Evolutionary conservation across 1,140 invertebrate genomes (phyloP).

Genomic region (Melitaea cinxia): DNA sequence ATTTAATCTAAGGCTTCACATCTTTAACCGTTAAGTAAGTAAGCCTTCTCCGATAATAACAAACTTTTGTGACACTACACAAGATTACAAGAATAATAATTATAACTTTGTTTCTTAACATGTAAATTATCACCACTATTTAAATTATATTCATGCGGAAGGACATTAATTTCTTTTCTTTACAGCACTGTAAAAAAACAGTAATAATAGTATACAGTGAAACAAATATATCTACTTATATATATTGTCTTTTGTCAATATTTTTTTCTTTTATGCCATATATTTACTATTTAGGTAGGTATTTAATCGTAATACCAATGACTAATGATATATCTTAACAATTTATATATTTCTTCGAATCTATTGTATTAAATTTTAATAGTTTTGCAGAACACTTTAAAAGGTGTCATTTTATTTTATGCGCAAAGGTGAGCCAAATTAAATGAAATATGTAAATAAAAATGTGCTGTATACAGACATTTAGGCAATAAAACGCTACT

Average conservation of each 20-base stretch:
- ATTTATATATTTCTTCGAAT: not conserved
- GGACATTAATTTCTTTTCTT: too few species aligned
- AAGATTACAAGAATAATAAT: too few species aligned
- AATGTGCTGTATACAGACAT: not conserved
- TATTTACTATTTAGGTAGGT: not conserved
- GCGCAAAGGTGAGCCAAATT: not conserved
- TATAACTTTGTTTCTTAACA: too few species aligned
- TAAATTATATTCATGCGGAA: too few species aligned
- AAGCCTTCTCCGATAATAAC: too few species aligned
- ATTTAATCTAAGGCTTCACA: too few species aligned
- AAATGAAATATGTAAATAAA: not conserved
- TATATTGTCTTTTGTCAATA: not conserved
- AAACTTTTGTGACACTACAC: too few species aligned
- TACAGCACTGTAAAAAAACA: too few species aligned
- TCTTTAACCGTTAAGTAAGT: too few species aligned
- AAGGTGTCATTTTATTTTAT: not conserved
- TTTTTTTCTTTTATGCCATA: not conserved
- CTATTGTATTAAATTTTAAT: not conserved
- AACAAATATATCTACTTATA: not conserved
- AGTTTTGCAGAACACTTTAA: not conserved
- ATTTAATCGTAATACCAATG: slow-evolving; percentile 10
- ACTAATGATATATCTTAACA: slow-evolving; percentile 3
- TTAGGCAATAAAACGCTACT: not conserved
- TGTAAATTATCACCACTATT: too few species aligned
- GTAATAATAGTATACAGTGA: too few species aligned